Conservation (phyloP, 2,113 vertebrate species). For the Nothoprocta pentlandii region DNA sequence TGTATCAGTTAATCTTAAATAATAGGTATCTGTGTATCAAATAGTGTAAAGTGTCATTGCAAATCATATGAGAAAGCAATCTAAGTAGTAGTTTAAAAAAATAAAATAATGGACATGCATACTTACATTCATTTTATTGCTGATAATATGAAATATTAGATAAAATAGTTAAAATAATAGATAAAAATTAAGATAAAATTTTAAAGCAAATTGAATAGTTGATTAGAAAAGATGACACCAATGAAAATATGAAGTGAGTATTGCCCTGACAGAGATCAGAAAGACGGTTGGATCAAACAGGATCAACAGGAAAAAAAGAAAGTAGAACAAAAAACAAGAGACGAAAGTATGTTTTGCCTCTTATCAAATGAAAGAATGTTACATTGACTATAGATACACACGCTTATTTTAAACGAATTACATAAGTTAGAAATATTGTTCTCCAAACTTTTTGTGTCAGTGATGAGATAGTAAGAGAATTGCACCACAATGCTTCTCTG, state of each 20-base stretch:
- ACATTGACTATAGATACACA: background rate
- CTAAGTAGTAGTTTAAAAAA: background rate
- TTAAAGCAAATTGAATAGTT: background rate
- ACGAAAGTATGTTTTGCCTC: background rate
- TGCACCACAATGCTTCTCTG: background rate
- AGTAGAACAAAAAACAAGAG: no score
- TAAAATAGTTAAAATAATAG: background rate
- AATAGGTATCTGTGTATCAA: background rate
- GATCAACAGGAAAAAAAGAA: background rate
- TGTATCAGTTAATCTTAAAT: background rate
- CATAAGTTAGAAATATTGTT: no score
- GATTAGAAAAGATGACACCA: background rate
- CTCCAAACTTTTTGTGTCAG: background rate
- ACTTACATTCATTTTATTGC: background rate
- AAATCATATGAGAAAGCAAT: background rate
- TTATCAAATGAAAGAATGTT: background rate
- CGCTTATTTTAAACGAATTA: background rate
- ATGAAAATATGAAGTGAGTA: background rate
- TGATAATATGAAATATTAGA: background rate
- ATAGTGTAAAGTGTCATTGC: background rate
- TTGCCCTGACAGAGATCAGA: background rate
- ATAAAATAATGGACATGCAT: background rate
- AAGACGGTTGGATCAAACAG: background rate
- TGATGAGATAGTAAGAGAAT: background rate
- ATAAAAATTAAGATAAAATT: background rate